Conservation (phyloP, 2,888 invertebrate species). For the Lycaena phlaeas region DNA sequence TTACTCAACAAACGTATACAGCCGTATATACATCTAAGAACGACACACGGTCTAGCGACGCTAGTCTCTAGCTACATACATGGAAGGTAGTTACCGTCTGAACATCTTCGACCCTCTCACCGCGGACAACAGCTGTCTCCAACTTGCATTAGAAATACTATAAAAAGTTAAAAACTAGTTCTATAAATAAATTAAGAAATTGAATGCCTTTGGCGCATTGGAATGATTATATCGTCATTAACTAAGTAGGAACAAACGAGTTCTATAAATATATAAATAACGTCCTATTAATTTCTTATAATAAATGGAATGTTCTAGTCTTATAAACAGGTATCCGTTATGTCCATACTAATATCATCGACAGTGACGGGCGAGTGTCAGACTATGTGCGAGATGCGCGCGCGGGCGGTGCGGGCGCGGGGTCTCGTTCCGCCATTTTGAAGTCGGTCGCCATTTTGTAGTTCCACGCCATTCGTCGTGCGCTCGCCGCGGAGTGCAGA, state of each 20-base stretch:
- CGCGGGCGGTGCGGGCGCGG: constrained; percentile 21
- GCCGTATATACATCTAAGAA: no score
- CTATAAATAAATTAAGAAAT: constrained; percentile 20
- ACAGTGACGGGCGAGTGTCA: constrained; percentile 28
- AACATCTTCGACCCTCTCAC: constrained; percentile 26
- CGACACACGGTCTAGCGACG: constrained; percentile 2
- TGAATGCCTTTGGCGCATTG: constrained; percentile 12
- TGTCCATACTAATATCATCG: neutral
- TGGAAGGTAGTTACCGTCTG: constrained; percentile 27
- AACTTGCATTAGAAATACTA: constrained; percentile 37
- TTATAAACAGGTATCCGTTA: neutral
- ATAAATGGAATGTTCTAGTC: constrained; percentile 2
- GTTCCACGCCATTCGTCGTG: constrained; percentile 11
- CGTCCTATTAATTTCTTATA: neutral
- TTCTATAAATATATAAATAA: neutral
- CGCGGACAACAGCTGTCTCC: constrained; percentile 37
- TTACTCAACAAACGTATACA: no score
- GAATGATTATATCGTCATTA: no score
- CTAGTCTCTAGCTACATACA: neutral
- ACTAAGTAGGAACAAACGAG: neutral
- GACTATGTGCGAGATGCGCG: constrained; percentile 31
- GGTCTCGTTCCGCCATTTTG: constrained; percentile 16
- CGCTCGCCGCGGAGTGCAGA: constrained; percentile 16
- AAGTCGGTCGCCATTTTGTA: constrained; percentile 17
- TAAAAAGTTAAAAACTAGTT: constrained; percentile 12